These are phyloP conservation scores for Ornithoptera alexandrae DNA, from an alignment of 2,888 invertebrate species.

Conservation along the genomic window DNA sequence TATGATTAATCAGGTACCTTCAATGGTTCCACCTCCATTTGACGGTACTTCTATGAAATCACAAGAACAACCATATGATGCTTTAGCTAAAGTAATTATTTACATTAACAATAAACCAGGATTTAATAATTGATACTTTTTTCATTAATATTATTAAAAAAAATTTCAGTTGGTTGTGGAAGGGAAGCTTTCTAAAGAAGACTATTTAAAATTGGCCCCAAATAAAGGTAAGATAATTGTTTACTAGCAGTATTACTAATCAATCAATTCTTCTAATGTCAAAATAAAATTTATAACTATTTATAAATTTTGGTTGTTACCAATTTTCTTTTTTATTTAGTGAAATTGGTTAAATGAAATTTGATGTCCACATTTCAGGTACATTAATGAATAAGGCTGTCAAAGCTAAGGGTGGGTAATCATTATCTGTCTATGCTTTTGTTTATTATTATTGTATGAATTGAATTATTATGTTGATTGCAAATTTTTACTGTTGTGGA, in stretches of 20 bases:
- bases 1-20: conserved; percentile 34
- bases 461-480: not conserved
- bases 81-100: conserved; percentile 69
- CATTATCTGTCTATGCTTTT: not conserved
- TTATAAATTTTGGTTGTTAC: not conserved
- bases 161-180: conserved; percentile 74
- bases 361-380: conserved; percentile 53
- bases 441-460: not conserved
- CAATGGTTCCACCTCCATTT: conserved; percentile 47
- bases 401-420: conserved; percentile 60
- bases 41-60: conserved; percentile 38
- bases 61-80: conserved; percentile 53
- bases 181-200: conserved; percentile 70
- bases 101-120: conserved; percentile 22
- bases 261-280: not conserved
- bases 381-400: conserved; percentile 37
- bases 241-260: not conserved
- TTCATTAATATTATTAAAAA: conserved; percentile 30
- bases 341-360: conserved; percentile 10
- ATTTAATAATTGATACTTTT: conserved; percentile 10
- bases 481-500: not conserved
- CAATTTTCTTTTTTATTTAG: too few relatives aligned
- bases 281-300: not conserved
- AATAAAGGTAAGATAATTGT: conserved; percentile 57
- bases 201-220: conserved; percentile 70